phyloP scores from a whole-genome alignment of 2,888 invertebrate genomes.

The Drosophila demipolita region DNA sequence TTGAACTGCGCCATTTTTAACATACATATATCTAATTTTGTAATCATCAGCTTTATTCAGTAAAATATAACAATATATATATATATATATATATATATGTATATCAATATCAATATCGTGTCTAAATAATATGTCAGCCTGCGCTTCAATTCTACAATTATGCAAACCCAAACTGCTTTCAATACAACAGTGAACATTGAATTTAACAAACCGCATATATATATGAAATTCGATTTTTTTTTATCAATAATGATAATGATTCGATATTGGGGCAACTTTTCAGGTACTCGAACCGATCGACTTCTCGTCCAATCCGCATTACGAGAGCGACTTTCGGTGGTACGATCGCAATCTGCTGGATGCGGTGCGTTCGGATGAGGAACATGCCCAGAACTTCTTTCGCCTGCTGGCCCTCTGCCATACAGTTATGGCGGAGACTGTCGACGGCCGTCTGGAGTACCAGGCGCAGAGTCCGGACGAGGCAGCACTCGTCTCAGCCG shows the following conservation, averaged over 20 bases:
- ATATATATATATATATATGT: not conserved
- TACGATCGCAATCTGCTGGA: conserved; percentile 95
- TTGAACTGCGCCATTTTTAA: not conserved
- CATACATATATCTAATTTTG: not conserved
- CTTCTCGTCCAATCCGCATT: conserved; percentile 97
- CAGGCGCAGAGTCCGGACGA: conserved; percentile 99
- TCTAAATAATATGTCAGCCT: conserved; percentile 25
- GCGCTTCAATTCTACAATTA: conserved; percentile 26
- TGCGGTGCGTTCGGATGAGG: conserved; percentile 91
- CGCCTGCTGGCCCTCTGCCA: conserved; percentile 97
- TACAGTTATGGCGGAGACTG: conserved; percentile 98
- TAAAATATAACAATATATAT: not conserved
- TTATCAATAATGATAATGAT: not conserved
- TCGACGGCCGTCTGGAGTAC: conserved; percentile 88
- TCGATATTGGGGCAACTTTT: not conserved
- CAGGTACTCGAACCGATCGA: conserved; percentile 93
- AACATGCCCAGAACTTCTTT: conserved; percentile 94
- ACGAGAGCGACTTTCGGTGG: conserved; percentile 97
- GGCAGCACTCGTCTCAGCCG: conserved; percentile 98
- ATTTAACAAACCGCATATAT: not conserved
- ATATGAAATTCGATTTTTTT: too few species aligned
- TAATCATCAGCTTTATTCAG: conserved; percentile 1
- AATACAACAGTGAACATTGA: not conserved
- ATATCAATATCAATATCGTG: conserved; percentile 13
- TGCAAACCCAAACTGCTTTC: conserved; percentile 18